These are phyloP conservation scores for Bostrychus sinensis DNA, from an alignment of 2,113 vertebrate genomes.

Conservation along the genomic window DNA sequence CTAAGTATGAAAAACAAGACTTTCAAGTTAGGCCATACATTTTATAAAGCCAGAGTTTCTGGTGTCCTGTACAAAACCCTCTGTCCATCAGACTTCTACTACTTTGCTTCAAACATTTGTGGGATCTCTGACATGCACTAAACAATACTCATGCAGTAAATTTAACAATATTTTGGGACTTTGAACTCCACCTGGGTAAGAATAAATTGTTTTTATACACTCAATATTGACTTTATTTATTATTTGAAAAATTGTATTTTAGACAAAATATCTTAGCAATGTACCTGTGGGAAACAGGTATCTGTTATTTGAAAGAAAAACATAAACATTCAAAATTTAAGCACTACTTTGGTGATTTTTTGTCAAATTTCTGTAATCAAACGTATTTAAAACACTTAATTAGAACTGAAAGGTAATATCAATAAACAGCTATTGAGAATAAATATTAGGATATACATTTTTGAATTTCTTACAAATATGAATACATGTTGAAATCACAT, in stretches of 20 bases:
- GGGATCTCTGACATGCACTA: background rate
- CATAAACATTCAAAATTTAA: too few species aligned
- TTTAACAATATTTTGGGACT: background rate
- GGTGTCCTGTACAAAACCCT: background rate
- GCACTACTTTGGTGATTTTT: too few species aligned
- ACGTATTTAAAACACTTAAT: too few species aligned
- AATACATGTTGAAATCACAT: too few species aligned
- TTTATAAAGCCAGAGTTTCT: constrained; percentile 6
- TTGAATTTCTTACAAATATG: too few species aligned
- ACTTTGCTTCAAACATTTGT: background rate
- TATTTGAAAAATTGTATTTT: background rate
- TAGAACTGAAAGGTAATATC: too few species aligned
- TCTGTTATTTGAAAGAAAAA: too few species aligned
- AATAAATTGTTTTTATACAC: too few species aligned
- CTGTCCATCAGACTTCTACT: background rate
- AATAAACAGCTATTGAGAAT: too few species aligned
- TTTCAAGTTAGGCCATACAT: background rate
- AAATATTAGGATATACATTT: too few species aligned
- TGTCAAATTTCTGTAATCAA: too few species aligned
- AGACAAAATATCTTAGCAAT: background rate
- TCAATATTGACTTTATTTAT: background rate
- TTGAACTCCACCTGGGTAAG: background rate
- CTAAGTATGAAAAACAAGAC: background rate
- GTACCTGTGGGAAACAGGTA: too few species aligned
- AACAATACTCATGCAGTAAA: constrained; percentile 2